Conservation (phyloP, 2,113 vertebrate species). For the Edolisoma coerulescens region DNA sequence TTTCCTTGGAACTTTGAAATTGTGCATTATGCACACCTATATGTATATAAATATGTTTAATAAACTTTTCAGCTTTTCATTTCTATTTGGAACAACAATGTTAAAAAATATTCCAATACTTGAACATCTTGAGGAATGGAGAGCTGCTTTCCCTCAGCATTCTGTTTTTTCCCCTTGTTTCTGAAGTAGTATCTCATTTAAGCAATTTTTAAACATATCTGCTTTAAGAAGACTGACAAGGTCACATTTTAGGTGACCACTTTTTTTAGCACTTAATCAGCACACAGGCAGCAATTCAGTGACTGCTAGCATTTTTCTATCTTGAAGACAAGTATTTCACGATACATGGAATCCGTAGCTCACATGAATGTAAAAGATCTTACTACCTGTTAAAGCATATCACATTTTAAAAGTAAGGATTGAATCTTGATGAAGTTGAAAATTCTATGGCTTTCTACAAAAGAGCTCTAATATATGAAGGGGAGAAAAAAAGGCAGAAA, state of each 20-base stretch:
- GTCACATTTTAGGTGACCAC: not conserved
- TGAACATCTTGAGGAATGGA: not conserved
- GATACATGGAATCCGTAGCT: not conserved
- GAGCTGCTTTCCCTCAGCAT: not conserved
- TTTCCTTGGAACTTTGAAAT: not conserved
- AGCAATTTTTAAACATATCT: not conserved
- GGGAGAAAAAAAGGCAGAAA: accelerated
- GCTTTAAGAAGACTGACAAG: not conserved
- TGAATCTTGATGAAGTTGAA: not conserved
- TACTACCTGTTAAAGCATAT: not conserved
- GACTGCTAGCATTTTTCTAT: not conserved
- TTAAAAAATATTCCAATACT: not conserved
- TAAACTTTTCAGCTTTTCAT: not conserved
- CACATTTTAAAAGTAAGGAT: not conserved
- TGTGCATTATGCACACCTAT: not conserved
- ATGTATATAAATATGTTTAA: not conserved
- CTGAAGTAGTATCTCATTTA: not conserved
- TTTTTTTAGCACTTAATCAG: not conserved
- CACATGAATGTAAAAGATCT: not conserved
- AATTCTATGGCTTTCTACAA: not conserved
- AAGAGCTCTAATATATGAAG: not conserved
- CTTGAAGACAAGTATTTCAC: not conserved
- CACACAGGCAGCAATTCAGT: not conserved
- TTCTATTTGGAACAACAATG: not conserved
- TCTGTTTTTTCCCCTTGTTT: not conserved